These are phyloP conservation scores for Erethizon dorsatum DNA, from an alignment of 2,797 vertebrate species.

Conservation along the genomic window DNA sequence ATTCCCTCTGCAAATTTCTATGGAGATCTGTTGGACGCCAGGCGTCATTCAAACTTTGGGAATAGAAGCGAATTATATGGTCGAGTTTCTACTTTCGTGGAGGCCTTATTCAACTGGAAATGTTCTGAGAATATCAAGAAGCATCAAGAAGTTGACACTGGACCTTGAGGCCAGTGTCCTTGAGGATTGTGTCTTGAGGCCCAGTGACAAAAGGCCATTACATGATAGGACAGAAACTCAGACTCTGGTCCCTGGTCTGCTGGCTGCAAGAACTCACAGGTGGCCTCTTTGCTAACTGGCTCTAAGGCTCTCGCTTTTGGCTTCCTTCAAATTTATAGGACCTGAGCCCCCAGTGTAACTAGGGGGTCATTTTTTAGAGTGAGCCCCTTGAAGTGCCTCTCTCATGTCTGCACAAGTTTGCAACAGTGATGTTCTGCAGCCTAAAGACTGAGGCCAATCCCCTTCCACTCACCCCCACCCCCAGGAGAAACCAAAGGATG, in stretches of 20 bases:
- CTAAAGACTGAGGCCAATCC: neutral
- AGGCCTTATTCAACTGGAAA: neutral
- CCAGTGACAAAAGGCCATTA: neutral
- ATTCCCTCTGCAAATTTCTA: neutral
- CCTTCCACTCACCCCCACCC: accelerated
- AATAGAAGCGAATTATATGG: neutral
- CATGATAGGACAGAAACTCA: neutral
- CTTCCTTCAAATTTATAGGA: neutral
- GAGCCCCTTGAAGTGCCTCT: neutral
- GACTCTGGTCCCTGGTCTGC: neutral
- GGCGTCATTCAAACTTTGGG: neutral
- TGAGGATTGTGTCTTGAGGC: neutral
- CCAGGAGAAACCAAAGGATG: neutral
- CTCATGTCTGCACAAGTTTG: neutral
- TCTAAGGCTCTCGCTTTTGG: neutral
- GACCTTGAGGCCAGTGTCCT: too few species aligned
- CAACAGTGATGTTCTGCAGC: neutral
- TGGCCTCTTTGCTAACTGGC: too few species aligned
- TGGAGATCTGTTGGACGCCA: accelerated
- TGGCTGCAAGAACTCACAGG: neutral
- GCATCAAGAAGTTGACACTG: too few species aligned
- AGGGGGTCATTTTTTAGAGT: neutral
- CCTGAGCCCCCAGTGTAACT: neutral
- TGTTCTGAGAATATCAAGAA: neutral
- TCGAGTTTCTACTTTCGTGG: neutral